Conservation (phyloP, 2,797 vertebrate species). For the Brotula barbata region DNA sequence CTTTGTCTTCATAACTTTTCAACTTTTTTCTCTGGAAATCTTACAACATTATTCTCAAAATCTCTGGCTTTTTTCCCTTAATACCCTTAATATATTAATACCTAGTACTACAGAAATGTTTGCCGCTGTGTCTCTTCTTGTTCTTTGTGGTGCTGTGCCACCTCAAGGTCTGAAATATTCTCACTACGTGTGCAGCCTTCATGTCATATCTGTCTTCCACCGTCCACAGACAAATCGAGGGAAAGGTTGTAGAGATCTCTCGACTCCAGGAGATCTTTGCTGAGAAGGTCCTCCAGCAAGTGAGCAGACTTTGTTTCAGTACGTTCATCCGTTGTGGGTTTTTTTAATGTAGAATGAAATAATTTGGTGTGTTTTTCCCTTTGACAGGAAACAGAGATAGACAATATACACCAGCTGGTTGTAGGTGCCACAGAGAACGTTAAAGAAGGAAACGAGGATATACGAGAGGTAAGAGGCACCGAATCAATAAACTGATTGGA, state of each 20-base stretch:
- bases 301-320: conserved; percentile 55
- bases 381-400: conserved; percentile 92
- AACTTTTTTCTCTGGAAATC: no score
- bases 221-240: conserved; percentile 91
- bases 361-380: not conserved
- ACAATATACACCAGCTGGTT: conserved; percentile 93
- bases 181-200: not conserved
- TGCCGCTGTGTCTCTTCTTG: no score
- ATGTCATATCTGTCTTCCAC: not conserved
- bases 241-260: conserved; percentile 98
- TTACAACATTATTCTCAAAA: no score
- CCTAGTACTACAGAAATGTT: no score
- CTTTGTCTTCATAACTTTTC: no score
- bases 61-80: no score
- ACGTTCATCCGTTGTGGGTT: not conserved
- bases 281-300: conserved; percentile 97
- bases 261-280: conserved; percentile 97
- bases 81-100: no score
- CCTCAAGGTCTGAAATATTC: no score
- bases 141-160: no score
- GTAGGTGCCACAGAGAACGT: conserved; percentile 98
- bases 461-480: conserved; percentile 85
- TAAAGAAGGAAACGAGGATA: conserved; percentile 98
- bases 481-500: not conserved
- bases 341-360: not conserved